A percentile compares a stretch with the other conserved stretches of the same genome.
phyloP scores from a whole-genome alignment of 1,140 invertebrate genomes.

The Bombus sylvicola region DNA sequence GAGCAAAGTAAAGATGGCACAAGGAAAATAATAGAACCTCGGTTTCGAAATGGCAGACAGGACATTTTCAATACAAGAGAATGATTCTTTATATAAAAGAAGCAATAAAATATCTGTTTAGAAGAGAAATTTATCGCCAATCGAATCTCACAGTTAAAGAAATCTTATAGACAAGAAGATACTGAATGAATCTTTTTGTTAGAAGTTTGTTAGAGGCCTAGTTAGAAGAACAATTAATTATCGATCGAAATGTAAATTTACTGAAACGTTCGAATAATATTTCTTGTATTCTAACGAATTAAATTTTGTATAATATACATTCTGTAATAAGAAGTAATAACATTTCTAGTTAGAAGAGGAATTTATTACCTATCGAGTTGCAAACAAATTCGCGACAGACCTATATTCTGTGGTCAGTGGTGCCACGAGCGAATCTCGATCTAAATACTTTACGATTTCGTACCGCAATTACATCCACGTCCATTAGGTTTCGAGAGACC shows the following conservation, averaged over 20 bases:
- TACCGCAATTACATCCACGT: conserved; percentile 39
- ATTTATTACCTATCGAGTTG: conserved; percentile 1
- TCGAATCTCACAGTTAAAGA: too few relatives aligned
- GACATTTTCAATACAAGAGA: too few relatives aligned
- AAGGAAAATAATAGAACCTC: neutral
- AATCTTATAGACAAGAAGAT: too few relatives aligned
- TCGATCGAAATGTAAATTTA: neutral
- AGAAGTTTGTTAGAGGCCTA: too few relatives aligned
- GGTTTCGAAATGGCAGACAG: neutral
- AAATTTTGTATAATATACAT: neutral
- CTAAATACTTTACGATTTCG: conserved; percentile 30
- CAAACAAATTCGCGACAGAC: conserved; percentile 2
- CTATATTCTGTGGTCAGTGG: conserved; percentile 1
- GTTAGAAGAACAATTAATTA: neutral
- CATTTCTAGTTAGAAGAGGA: neutral
- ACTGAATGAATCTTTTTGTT: too few relatives aligned
- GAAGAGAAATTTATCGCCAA: too few relatives aligned
- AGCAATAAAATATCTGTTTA: neutral
- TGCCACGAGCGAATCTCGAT: conserved; percentile 15
- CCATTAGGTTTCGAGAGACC: conserved; percentile 55
- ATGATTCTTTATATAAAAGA: too few relatives aligned
- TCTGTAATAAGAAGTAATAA: neutral
- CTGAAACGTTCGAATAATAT: neutral
- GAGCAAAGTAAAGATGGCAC: too few relatives aligned
- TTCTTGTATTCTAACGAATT: too few relatives aligned